These are phyloP conservation scores for Dipus sagitta DNA, from an alignment of 2,797 vertebrate genomes.

Conservation along the genomic window DNA sequence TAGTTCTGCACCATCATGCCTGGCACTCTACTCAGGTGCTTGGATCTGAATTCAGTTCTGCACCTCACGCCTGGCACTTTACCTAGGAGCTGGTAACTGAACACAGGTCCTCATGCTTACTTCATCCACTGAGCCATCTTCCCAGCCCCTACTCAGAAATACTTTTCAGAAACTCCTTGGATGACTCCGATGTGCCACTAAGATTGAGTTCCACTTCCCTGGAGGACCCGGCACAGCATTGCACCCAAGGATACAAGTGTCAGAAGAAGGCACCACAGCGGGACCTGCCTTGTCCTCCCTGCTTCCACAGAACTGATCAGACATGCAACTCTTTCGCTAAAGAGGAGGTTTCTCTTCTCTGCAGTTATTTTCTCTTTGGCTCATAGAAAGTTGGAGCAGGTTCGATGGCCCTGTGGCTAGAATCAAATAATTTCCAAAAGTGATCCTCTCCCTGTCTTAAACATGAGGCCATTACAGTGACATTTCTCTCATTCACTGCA, in stretches of 20 bases:
- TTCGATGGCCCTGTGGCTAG: neutral
- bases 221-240: too few relatives aligned
- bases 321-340: neutral
- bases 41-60: neutral
- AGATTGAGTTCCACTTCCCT: neutral
- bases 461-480: neutral
- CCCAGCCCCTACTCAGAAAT: too few relatives aligned
- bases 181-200: neutral
- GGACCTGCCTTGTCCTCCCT: neutral
- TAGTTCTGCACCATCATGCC: too few relatives aligned
- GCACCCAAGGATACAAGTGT: neutral
- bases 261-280: neutral
- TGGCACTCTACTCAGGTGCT: too few relatives aligned
- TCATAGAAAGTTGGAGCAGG: neutral
- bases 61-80: too few relatives aligned
- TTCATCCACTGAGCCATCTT: too few relatives aligned
- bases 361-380: conserved; percentile 9
- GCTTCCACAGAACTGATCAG: neutral
- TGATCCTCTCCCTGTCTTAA: neutral
- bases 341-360: neutral
- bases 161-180: neutral
- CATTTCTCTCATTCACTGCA: neutral
- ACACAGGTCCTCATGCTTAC: too few relatives aligned
- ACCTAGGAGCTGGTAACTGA: neutral
- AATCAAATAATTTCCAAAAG: neutral